These are phyloP conservation scores for Formica exsecta DNA, from an alignment of 1,140 invertebrate species.

Conservation along the genomic window DNA sequence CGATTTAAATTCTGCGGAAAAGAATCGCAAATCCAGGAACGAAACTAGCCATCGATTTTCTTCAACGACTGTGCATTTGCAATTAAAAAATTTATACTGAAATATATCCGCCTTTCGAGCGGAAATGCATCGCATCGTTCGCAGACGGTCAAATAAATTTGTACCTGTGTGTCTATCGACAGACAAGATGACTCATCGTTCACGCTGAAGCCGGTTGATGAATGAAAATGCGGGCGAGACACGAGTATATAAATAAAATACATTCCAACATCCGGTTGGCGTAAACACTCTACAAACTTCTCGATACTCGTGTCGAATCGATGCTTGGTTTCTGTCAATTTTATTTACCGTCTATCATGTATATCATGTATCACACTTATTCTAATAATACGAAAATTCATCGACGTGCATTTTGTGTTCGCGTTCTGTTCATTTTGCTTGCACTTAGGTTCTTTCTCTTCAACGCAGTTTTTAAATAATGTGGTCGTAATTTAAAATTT, in stretches of 20 bases:
- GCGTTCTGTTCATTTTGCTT: no score
- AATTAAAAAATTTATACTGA: conserved; percentile 76
- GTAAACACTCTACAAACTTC: conserved; percentile 46
- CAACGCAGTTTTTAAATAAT: no score
- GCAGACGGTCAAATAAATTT: conserved; percentile 65
- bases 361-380: no score
- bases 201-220: conserved; percentile 57
- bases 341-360: background rate
- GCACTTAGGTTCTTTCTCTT: no score
- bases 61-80: conserved; percentile 27
- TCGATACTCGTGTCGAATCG: conserved; percentile 7
- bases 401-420: no score
- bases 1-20: background rate
- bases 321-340: background rate
- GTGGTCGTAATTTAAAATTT: no score
- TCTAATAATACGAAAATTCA: no score
- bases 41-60: background rate
- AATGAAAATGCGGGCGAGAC: conserved; percentile 70
- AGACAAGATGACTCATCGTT: conserved; percentile 71
- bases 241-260: conserved; percentile 52
- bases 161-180: conserved; percentile 64
- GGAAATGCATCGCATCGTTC: conserved; percentile 27
- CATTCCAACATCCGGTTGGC: conserved; percentile 14
- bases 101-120: conserved; percentile 21
- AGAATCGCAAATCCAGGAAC: no score